Conservation (phyloP, 2,113 vertebrate species). For the Verasper variegatus region DNA sequence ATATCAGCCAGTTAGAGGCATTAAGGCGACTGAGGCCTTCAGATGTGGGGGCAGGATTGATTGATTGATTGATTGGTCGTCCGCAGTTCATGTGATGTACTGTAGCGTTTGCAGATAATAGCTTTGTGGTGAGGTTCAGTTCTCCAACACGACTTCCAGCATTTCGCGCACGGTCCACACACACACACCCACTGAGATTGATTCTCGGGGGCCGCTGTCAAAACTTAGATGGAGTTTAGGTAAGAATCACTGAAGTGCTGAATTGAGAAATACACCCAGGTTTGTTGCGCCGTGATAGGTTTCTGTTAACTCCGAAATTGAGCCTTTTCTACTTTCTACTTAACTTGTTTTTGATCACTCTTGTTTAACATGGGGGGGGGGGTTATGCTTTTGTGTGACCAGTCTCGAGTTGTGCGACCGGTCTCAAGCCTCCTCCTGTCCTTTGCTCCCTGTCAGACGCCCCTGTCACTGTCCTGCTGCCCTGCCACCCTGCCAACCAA, state of each 20-base stretch:
- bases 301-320: constrained; percentile 15
- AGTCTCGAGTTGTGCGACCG: constrained; percentile 12
- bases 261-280: not conserved
- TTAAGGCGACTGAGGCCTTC: not conserved
- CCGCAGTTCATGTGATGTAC: constrained; percentile 18
- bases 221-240: constrained; percentile 54
- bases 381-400: constrained; percentile 9
- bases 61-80: not conserved
- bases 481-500: constrained; percentile 52
- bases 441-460: constrained; percentile 53
- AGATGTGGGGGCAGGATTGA: not conserved
- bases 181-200: constrained; percentile 30
- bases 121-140: constrained; percentile 55
- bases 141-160: constrained; percentile 37
- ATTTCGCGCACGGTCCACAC: constrained; percentile 1
- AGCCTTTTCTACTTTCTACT: not conserved
- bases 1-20: not conserved
- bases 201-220: constrained; percentile 22
- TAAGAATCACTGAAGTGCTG: constrained; percentile 19
- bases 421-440: constrained; percentile 24
- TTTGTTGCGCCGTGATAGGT: constrained; percentile 29
- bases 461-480: constrained; percentile 55
- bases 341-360: not conserved
- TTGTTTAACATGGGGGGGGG: not conserved
- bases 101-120: constrained; percentile 40